Evolutionary conservation across 64 coral and sea anemone species (phyloP), one percentile per base, ranked within the genome.

Genomic region (Pocillopora damicornis): DNA sequence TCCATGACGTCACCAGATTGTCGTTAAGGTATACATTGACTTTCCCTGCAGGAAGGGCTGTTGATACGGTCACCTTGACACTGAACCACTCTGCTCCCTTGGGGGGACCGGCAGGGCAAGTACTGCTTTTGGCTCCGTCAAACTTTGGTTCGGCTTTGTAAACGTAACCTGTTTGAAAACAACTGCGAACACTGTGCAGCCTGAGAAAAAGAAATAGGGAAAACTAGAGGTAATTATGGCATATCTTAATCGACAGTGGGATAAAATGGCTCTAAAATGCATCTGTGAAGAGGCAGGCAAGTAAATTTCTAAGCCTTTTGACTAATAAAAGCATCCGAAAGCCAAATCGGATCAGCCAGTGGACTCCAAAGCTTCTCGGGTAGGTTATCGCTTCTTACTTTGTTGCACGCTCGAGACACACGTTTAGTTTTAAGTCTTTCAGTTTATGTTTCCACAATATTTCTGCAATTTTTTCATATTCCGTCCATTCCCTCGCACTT

Each of bases 51-150:
- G 61, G 51, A 14, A 65, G 57, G 63, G 76, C 37, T 25, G 57
- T 67, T 36, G 69, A 75, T 61, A 76, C 71, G 17, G 57, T 37
- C 60, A 75, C 35, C 64, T 56, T 86, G 71, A 74, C 61, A n/a
- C 60, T 76, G 73, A 87, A 87, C 86, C 86, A 87, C 15, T 60
- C 75, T 15, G 86, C 86, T 87, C 86, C 86, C 60, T 87, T 87
- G 86, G 86, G 86, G 68, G 72, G 73, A 61, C 86, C 86, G 57
- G 57, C 62, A 15, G 86, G 86, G 71, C 86, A 87, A 9, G 86
- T 23, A 22, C 45, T 58, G 15, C 64, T 73, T 20, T 61, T 76
- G 2, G 25, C 45, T 30, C 86, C 86, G 16, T 87, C 86, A 74
- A 75, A 88, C 38, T 88, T 88, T 1, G 75, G 59, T 35, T 77